Evolutionary conservation across 2,888 invertebrate genomes (phyloP).

Genomic region (Lasius fuliginosus): DNA sequence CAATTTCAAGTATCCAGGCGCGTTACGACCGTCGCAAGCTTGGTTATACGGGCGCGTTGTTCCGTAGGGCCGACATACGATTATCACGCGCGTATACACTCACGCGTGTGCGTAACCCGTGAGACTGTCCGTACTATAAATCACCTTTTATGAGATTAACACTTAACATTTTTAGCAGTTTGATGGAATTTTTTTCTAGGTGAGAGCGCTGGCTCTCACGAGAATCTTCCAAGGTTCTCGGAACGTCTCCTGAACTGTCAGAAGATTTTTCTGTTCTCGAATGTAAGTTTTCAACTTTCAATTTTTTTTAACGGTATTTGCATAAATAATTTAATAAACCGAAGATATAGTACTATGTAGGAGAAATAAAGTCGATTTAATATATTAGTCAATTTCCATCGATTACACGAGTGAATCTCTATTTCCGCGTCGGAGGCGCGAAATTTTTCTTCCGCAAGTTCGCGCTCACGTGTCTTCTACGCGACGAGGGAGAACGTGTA

Average conservation of each 20-base stretch:
- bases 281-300: background rate
- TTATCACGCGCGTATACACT: conserved; percentile 3
- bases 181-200: background rate
- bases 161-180: background rate
- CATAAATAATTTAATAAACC: background rate
- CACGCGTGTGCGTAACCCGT: conserved; percentile 14
- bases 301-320: background rate
- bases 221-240: background rate
- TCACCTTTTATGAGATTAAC: background rate
- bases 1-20: conserved; percentile 64
- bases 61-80: conserved; percentile 11
- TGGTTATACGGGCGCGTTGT: conserved; percentile 43
- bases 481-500: conserved; percentile 21
- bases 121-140: background rate
- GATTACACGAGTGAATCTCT: background rate
- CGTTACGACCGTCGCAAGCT: conserved; percentile 51
- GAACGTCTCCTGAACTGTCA: background rate
- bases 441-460: conserved; percentile 9
- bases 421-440: background rate
- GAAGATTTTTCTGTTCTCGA: background rate
- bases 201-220: background rate
- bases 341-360: background rate
- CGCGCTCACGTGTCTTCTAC: background rate
- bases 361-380: conserved; percentile 1
- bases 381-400: background rate